Evolutionary conservation across 2,797 vertebrate species (phyloP), one percentile per base, ranked within the genome.

Genomic region (Ctenosaura bakeri): DNA sequence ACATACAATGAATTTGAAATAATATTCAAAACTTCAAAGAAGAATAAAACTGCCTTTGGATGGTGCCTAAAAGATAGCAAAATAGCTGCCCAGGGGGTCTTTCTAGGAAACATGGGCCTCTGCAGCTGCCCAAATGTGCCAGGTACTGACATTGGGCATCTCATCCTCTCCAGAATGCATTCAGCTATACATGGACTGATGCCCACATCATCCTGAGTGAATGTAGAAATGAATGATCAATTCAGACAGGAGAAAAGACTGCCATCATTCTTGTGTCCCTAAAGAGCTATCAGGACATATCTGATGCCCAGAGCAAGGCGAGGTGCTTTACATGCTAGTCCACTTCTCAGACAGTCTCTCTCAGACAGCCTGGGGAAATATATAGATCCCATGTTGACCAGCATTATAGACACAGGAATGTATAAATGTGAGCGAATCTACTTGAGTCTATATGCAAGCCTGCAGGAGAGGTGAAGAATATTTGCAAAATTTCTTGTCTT

Each of bases 251-350:
- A 66, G 14, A 87, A 87, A 66, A n/a, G 73, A 50, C n/a, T 62
- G 54, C 18, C 52, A 83, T 46, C 12, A 74, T 74, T 74, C 35
- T 1, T 62, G 22, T 50, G 38, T 88, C 69, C 69, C 42, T 62
- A 82, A 83, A 85, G 59, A 79, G 73, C 54, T 78, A 79, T 38
- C 62, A 69, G 50, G 64, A 89, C 35, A 38, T 64, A 64, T 64
- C 29, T 52, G 62, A 24, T 85, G 26, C 26, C 54, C 76, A 79
- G 64, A 59, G 64, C 52, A 59, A 46, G 35, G 29, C n/a, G 5
- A 59, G 18, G n/a, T 29, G 66, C 35, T 82, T 29, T 73, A n/a
- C 80, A 69, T 80, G 42, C 22, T 35, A 9, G 12, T 1, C 46
- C n/a, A 29, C 38, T 81, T 88, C 26, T 66, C 46, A 79, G 18